Percentiles rank a stretch among this genome's conserved stretches.
These are phyloP conservation scores for Bryconaethiops microstoma DNA, from an alignment of 2,797 vertebrate genomes.

Conservation along the genomic window DNA sequence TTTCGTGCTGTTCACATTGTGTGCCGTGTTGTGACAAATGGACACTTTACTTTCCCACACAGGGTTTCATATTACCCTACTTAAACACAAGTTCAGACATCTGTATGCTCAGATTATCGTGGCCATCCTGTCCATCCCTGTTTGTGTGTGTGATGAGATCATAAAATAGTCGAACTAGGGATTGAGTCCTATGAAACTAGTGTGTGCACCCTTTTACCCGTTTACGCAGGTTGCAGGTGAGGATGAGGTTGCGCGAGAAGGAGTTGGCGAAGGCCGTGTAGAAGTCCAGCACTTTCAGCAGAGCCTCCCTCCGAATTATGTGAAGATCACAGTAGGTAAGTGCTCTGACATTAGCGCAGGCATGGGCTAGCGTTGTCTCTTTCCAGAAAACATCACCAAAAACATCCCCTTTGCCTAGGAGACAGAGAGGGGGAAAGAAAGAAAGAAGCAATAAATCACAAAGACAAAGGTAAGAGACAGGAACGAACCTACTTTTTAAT, in stretches of 20 bases:
- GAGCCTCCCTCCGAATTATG: constrained; percentile 91
- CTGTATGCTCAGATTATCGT: too few species aligned
- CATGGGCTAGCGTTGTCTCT: constrained; percentile 89
- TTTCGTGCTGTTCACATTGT: too few species aligned
- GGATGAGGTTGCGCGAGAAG: constrained; percentile 94
- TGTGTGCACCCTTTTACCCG: constrained; percentile 77
- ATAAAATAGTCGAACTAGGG: too few species aligned
- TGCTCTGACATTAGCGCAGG: constrained; percentile 92
- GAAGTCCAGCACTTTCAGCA: constrained; percentile 95
- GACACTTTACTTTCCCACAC: too few species aligned
- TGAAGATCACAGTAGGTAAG: constrained; percentile 96
- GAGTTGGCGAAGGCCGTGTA: constrained; percentile 96
- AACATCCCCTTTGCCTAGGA: constrained; percentile 90
- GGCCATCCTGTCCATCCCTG: too few species aligned
- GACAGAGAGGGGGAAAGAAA: not conserved
- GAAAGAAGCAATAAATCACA: not conserved
- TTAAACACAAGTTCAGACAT: too few species aligned
- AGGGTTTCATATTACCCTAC: too few species aligned
- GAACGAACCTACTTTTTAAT: not conserved
- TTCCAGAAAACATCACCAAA: constrained; percentile 99
- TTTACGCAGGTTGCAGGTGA: constrained; percentile 96
- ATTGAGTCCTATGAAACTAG: too few species aligned
- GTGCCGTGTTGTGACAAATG: too few species aligned
- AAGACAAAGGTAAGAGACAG: not conserved
- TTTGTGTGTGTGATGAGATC: too few species aligned